Conservation (phyloP, 2,888 invertebrate genomes). For the Phyllotreta cruciferae region DNA sequence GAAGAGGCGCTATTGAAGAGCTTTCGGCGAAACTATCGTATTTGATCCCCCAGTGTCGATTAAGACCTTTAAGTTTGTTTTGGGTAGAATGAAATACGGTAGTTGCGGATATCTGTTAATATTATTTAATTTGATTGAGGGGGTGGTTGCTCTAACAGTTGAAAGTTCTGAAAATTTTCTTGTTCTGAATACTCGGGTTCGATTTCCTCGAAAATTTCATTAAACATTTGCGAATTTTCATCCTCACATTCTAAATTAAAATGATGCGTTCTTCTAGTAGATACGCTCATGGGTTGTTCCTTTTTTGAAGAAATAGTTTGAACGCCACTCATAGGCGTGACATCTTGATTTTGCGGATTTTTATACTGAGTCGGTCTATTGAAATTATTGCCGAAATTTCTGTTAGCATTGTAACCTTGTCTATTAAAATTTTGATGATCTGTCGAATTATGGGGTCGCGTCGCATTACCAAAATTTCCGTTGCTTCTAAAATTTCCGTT, state of each 20-base stretch:
- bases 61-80: constrained; percentile 5
- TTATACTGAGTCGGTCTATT: not conserved
- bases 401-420: not conserved
- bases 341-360: not conserved
- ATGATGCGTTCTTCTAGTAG: constrained; percentile 4
- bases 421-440: not conserved
- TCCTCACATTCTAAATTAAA: not conserved
- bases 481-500: too few relatives aligned
- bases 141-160: not conserved
- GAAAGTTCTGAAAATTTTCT: not conserved
- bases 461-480: not conserved
- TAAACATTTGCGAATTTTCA: not conserved
- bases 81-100: constrained; percentile 4
- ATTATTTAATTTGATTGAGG: constrained; percentile 4
- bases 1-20: not conserved
- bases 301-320: not conserved
- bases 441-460: not conserved
- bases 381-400: not conserved
- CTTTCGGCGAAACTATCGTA: constrained; percentile 1
- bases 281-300: not conserved
- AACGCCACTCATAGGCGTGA: constrained; percentile 10
- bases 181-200: not conserved
- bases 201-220: too few relatives aligned
- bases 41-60: constrained; percentile 11
- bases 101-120: not conserved